Percentiles rank a stretch among this genome's conserved stretches.
Evolutionary conservation across 2,888 invertebrate genomes (phyloP).

Genomic region (Branchipolynoe longqiensis): DNA sequence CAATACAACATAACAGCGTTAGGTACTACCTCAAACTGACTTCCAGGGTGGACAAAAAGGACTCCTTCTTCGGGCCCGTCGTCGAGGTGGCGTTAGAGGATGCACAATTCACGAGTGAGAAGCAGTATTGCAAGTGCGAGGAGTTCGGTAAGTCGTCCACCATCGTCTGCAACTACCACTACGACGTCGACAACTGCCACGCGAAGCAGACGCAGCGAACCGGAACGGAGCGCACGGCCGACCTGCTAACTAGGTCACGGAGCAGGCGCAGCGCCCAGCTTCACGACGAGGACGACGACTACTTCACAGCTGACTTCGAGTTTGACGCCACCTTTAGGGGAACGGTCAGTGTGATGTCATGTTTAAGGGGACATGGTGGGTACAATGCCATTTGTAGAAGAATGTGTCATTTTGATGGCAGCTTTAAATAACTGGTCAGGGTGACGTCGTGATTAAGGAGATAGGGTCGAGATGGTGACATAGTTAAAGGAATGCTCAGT

Average conservation of each 20-base stretch:
- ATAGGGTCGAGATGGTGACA: too few relatives aligned
- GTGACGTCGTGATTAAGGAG: too few relatives aligned
- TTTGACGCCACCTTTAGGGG: slow-evolving; percentile 63
- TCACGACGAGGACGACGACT: slow-evolving; percentile 62
- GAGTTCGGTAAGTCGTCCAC: slow-evolving; percentile 37
- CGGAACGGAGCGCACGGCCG: slow-evolving; percentile 2
- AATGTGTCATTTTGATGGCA: too few relatives aligned
- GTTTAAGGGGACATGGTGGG: too few relatives aligned
- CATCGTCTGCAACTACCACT: slow-evolving; percentile 65
- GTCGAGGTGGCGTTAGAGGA: slow-evolving; percentile 61
- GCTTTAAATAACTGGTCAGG: too few relatives aligned
- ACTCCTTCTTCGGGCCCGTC: slow-evolving; percentile 63
- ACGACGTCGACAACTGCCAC: slow-evolving; percentile 65
- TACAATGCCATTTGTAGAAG: too few relatives aligned
- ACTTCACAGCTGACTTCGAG: slow-evolving; percentile 64
- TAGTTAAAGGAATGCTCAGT: too few relatives aligned
- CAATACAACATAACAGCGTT: too few relatives aligned
- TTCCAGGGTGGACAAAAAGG: slow-evolving; percentile 61
- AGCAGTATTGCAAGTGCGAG: slow-evolving; percentile 65
- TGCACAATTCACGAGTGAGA: slow-evolving; percentile 31
- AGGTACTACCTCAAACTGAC: not conserved
- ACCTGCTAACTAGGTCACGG: not conserved
- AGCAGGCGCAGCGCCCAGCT: slow-evolving; percentile 1
- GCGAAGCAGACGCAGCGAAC: slow-evolving; percentile 45
- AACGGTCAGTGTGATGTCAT: slow-evolving; percentile 62